Evolutionary conservation across 2,797 vertebrate species (phyloP), one percentile per base, ranked within the genome.

Genomic region (Capromys pilorides): DNA sequence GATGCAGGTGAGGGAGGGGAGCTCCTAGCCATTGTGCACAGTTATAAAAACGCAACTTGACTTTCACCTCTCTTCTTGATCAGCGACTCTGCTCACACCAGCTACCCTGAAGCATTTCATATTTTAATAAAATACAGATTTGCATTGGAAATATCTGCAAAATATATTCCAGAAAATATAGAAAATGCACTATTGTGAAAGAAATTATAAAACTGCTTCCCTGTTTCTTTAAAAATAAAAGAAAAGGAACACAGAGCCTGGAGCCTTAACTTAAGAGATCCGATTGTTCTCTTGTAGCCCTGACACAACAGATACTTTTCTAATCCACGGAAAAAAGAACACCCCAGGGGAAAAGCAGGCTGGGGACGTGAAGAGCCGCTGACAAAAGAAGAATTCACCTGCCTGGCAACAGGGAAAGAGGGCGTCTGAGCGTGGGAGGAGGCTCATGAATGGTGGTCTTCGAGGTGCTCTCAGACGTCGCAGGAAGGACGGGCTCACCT

Each of bases 371-470:
- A 57, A 77, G 26, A 90, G 75, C 51, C 69, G 66, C 10, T 62
- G 78, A 95, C 93, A 94, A 94, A 64, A 79, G 88, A 33, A 41
- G 94, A 91, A 83, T 90, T 88, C 90, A 62, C 54, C 89, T 51
- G 64, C 54, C 80, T 41, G 16, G 0, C 39, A 39, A 71, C 75
- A 77, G 28, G 54, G 92, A 77, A 41, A 85, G 2, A 81, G 78
- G 71, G 3, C 67, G 67, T 26, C 1, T 0, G 39, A 71, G 31
- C 51, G 0, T 18, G 62, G 59, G 73, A 87, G 86, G 24, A 57
- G 45, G 18, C 6, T 0, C 18, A n/a, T 71, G 69, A 79, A 83
- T 79, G 5, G 66, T 39, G 12, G 22, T 13, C 71, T 19, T 41
- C 19, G 5, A 0, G 9, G n/a, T 5, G 69, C 36, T 24, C 9